A percentile compares a stretch with the other conserved stretches of the same genome.
These are phyloP conservation scores for Drosophila multiciliata DNA, from an alignment of 2,888 invertebrate species.

Conservation along the genomic window DNA sequence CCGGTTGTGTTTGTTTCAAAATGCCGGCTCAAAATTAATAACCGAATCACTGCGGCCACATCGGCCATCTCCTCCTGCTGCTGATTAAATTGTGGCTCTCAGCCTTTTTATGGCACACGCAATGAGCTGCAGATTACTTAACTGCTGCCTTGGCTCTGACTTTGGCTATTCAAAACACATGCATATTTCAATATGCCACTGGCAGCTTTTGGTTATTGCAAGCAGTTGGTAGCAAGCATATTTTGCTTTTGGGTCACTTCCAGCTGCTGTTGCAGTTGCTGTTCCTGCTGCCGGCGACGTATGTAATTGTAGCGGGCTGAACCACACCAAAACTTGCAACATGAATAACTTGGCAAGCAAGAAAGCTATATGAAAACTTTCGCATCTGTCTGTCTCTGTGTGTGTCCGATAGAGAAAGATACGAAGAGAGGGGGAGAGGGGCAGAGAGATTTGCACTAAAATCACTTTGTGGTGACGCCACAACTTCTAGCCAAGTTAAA, in stretches of 20 bases:
- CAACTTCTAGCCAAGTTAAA: conserved; percentile 82
- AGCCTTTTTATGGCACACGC: conserved; percentile 53
- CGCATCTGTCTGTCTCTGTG: conserved; percentile 5
- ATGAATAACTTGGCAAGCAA: conserved; percentile 66
- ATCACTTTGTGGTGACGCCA: conserved; percentile 82
- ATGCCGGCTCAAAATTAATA: conserved; percentile 50
- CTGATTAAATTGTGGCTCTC: conserved; percentile 46
- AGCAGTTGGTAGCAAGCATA: conserved; percentile 69
- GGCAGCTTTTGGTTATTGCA: conserved; percentile 51
- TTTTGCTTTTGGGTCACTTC: conserved; percentile 75
- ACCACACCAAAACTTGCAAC: conserved; percentile 33
- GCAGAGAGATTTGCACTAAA: conserved; percentile 71
- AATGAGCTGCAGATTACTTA: conserved; percentile 16
- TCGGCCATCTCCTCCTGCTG: conserved; percentile 5
- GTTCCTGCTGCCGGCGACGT: conserved; percentile 65
- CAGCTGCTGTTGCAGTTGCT: conserved; percentile 63
- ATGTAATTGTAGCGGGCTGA: conserved; percentile 65
- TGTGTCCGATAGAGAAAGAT: background rate
- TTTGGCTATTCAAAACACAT: conserved; percentile 51
- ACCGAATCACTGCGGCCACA: conserved; percentile 11
- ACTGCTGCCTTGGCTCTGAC: conserved; percentile 14
- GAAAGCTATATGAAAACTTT: conserved; percentile 58
- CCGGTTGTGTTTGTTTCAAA: conserved; percentile 49
- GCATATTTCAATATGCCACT: conserved; percentile 70
- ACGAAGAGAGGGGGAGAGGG: background rate